Percentiles rank a stretch among this genome's conserved stretches.
Conservation (phyloP, 2,797 vertebrate species). For the Pangasius mekongensis region DNA sequence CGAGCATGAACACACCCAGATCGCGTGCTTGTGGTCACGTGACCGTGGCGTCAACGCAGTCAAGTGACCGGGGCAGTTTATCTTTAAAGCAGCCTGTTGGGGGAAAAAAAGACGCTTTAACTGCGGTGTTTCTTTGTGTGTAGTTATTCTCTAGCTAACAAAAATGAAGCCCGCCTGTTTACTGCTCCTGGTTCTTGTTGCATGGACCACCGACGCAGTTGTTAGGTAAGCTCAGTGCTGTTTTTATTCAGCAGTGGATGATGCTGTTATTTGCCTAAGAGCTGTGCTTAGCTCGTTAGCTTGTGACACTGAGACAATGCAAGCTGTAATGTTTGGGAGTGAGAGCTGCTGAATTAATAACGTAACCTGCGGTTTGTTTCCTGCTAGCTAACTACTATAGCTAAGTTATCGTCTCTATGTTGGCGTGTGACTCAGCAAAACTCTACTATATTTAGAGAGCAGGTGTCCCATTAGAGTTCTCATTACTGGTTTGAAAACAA, state of each 20-base stretch:
- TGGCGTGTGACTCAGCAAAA: conserved; percentile 47
- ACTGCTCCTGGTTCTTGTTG: conserved; percentile 61
- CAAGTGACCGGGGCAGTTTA: conserved; percentile 42
- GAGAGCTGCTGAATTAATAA: not conserved
- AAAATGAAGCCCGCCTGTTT: conserved; percentile 57
- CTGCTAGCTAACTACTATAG: not conserved
- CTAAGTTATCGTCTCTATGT: not conserved
- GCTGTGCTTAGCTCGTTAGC: not conserved
- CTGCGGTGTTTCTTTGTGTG: not conserved
- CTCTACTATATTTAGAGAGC: not conserved
- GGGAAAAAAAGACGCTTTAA: no score
- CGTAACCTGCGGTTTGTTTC: no score
- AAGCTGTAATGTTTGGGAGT: not conserved
- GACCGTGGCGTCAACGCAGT: conserved; percentile 18
- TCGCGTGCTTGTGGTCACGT: conserved; percentile 30
- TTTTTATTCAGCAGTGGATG: not conserved
- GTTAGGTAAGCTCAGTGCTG: conserved; percentile 69
- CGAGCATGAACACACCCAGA: not conserved
- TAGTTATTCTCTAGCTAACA: not conserved
- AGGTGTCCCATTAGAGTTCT: not conserved
- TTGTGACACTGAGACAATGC: not conserved
- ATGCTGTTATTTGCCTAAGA: not conserved
- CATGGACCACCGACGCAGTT: conserved; percentile 66
- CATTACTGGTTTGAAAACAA: not conserved
- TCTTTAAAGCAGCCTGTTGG: not conserved